Percentiles rank a stretch among this genome's conserved stretches.
These are phyloP conservation scores for Acrobasis repandana DNA, from an alignment of 2,888 invertebrate species.

Conservation along the genomic window DNA sequence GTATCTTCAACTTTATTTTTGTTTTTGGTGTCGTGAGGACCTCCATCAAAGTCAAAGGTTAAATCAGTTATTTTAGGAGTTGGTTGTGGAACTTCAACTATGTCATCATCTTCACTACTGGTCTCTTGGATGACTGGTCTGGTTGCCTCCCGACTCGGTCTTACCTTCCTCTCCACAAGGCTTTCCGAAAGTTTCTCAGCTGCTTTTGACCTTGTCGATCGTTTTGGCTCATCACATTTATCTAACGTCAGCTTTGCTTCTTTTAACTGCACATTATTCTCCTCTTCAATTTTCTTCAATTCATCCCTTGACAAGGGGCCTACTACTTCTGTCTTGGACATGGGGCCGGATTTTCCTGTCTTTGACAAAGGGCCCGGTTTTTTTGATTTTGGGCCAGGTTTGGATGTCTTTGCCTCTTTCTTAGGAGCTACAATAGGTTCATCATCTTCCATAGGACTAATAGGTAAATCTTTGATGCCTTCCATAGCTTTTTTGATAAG, in stretches of 20 bases:
- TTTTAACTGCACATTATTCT: conserved; percentile 40
- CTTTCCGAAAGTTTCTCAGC: conserved; percentile 26
- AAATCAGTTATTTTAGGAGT: conserved; percentile 2
- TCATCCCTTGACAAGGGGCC: conserved; percentile 24
- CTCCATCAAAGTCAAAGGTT: conserved; percentile 23
- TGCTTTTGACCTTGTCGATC: conserved; percentile 30
- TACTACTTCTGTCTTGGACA: conserved; percentile 28
- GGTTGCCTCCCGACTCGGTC: conserved; percentile 1
- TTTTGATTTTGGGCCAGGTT: conserved; percentile 17
- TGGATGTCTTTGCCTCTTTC: conserved; percentile 35
- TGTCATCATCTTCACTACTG: conserved; percentile 10
- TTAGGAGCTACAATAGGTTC: conserved; percentile 27
- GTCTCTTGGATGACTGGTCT: conserved; percentile 7
- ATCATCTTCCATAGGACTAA: conserved; percentile 40
- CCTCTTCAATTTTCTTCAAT: conserved; percentile 24
- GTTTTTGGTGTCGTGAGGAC: conserved; percentile 16
- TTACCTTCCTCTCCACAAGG: neutral
- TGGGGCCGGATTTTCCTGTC: conserved; percentile 19
- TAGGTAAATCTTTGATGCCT: conserved; percentile 59
- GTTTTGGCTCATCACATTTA: conserved; percentile 37
- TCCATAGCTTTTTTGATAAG: conserved; percentile 75
- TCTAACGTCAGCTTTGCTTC: conserved; percentile 38
- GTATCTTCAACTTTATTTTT: conserved; percentile 34
- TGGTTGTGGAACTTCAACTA: neutral
- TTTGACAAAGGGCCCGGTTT: conserved; percentile 19